Evolutionary conservation across 1,140 invertebrate genomes (phyloP), one percentile per base, ranked within the genome.

Genomic region (Lepidurus couesii): DNA sequence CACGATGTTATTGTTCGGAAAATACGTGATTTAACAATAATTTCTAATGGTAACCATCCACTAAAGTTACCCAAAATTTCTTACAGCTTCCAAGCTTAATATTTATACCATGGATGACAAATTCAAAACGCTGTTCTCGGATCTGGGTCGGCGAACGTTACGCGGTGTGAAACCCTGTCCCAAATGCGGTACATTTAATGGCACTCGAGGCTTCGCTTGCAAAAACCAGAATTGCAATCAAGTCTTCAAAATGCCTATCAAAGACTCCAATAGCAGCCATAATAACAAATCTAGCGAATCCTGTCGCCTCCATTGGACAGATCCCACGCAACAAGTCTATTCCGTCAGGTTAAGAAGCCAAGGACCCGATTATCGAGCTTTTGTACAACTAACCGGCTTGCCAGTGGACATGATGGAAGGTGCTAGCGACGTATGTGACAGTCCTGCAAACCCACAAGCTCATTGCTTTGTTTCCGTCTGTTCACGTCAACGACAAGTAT

Each of bases 131-230:
- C 83, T 88, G 1, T 85, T 89, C 82, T 88, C 85, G 82, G 91
- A 89, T 86, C 85, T 91, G 82, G 92, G 91, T 80, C 91, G 87
- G 84, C 90, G 88, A 80, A 93, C 89, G 77, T 84, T 89, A 81
- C 87, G 90, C 82, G 92, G 92, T 80, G 88, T 93, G 0, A 86
- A 90, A 80, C 92, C 91, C 82, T 94, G 92, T 84, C 90, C 90
- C 4, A 92, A 93, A 83, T 94, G 92, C 87, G 91, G 91, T 0
- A 91, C 90, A 4, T 91, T 89, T 77, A 94, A 93, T 86, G 92
- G 92, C 1, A 92, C 91, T 5, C 84, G 91, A 81, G 90, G 91
- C 42, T 85, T 90, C 13, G 89, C 88, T 79, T 94, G 92, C 83
- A 94, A 93, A 84, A 93, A 93, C 82, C 91, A 91, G 84, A 84